Evolutionary conservation across 2,797 vertebrate genomes (phyloP).

Genomic region (Netta rufina): DNA sequence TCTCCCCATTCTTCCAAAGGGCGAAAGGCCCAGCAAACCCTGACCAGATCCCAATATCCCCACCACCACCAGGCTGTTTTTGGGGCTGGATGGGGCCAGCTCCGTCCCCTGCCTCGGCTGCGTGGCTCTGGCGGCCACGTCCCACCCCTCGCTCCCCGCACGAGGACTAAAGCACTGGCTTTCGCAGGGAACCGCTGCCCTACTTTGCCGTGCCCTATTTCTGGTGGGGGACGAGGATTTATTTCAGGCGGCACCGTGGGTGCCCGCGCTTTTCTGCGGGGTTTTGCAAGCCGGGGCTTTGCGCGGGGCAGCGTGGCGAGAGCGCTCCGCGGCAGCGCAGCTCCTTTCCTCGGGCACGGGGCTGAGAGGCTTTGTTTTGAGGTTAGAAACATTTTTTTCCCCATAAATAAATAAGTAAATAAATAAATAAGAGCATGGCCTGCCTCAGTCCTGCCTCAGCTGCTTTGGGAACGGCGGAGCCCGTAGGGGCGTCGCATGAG

Average conservation of each 20-base stretch:
- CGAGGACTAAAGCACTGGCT: conserved; percentile 31
- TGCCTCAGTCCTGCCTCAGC: not conserved
- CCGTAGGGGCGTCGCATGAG: not conserved
- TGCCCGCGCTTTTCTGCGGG: not conserved
- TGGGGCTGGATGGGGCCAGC: not conserved
- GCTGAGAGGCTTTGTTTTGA: not conserved
- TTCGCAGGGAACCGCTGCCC: conserved; percentile 53
- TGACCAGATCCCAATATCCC: not conserved
- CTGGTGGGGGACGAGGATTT: not conserved
- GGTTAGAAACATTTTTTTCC: not conserved
- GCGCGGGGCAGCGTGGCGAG: not conserved
- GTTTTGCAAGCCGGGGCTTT: not conserved
- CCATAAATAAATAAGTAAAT: no score
- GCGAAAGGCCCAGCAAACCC: not conserved
- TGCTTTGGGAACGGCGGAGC: not conserved
- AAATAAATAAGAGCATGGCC: no score
- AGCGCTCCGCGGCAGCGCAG: not conserved
- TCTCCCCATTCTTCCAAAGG: not conserved
- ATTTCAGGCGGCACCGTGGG: conserved; percentile 2
- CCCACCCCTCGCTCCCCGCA: not conserved
- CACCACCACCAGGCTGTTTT: accelerated
- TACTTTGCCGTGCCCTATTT: conserved; percentile 64
- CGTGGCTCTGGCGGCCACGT: not conserved
- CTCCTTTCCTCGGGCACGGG: not conserved
- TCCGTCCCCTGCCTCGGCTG: not conserved